Evolutionary conservation across 2,113 vertebrate genomes (phyloP), one percentile per base, ranked within the genome.

Genomic region (Haliaeetus leucogaster): DNA sequence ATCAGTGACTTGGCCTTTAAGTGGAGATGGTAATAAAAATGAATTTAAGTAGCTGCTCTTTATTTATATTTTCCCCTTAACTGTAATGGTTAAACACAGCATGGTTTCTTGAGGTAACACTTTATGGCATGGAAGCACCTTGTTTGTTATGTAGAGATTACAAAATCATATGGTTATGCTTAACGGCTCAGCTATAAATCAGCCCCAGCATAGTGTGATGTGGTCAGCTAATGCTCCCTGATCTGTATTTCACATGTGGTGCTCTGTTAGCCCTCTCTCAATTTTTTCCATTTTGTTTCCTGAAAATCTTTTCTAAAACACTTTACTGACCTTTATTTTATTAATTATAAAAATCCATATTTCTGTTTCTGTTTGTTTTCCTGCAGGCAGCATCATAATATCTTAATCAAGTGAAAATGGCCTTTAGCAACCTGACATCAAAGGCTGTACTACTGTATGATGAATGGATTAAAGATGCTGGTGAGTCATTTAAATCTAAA

Each of bases 401-500:
- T 92, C 83, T 93, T 76, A 53, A 93, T 86, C 82, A 79, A 58
- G 71, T 91, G 93, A 98, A 97, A 95, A 99, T 99, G 99, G 98
- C 98, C 36, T 96, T 99, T 59, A 97, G 95, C 62, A 97, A 98
- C 67, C 97, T 99, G 58, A 99, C 98, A 73, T 98, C 98, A 7
- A 98, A 98, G 30, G 99, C 98, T 15, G 98, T 98, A 6, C 97
- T 97, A 36, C 97, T 99, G 72, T 99, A 99, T 77, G 99, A 99
- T 84, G 98, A 98, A 82, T 99, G 99, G 98, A 98, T 99, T 93
- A 99, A 99, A 98, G 97, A 98, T 97, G 99, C 99, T 12, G 99
- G 99, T 99, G 92, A 98, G 98, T 98, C 70, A 93, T 73, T 94
- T 85, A 70, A 86, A 52, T 89, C 52, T 72, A 38, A 82, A 80